These are phyloP conservation scores for Hyperoplus immaculatus DNA, from an alignment of 2,797 vertebrate genomes.

Conservation along the genomic window DNA sequence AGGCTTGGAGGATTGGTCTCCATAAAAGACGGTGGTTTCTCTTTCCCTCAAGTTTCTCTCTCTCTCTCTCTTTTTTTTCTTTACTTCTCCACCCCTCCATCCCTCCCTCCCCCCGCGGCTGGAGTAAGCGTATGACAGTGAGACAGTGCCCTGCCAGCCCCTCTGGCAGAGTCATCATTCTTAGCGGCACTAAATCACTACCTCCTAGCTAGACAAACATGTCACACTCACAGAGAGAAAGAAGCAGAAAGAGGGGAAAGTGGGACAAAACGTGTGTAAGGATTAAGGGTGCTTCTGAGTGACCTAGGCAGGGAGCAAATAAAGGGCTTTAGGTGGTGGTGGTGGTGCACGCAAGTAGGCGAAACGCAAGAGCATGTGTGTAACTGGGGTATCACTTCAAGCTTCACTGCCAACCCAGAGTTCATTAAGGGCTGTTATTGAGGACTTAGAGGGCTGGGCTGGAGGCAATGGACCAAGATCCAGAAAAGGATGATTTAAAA, in stretches of 20 bases:
- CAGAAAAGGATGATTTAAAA: conserved; percentile 68
- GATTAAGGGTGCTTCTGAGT: conserved; percentile 53
- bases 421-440: conserved; percentile 72
- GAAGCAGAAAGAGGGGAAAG: conserved; percentile 47
- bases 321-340: conserved; percentile 23
- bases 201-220: conserved; percentile 86
- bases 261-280: conserved; percentile 43
- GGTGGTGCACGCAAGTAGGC: conserved; percentile 36
- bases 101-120: conserved; percentile 55
- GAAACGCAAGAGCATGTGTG: conserved; percentile 54
- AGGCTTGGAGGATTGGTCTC: conserved; percentile 81
- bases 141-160: conserved; percentile 84
- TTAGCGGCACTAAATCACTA: conserved; percentile 86
- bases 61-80: conserved; percentile 39
- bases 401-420: conserved; percentile 64
- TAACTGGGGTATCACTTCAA: conserved; percentile 68
- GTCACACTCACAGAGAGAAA: conserved; percentile 74
- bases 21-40: conserved; percentile 84
- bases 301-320: conserved; percentile 48
- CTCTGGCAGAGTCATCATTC: conserved; percentile 88
- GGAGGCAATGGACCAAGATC: conserved; percentile 50
- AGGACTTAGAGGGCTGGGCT: conserved; percentile 41
- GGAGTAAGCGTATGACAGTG: conserved; percentile 82
- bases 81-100: conserved; percentile 39
- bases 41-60: conserved; percentile 70